Percentiles rank a stretch among this genome's conserved stretches.
Conservation (phyloP, 2,797 vertebrate species). For the Epinephelus malabaricus region DNA sequence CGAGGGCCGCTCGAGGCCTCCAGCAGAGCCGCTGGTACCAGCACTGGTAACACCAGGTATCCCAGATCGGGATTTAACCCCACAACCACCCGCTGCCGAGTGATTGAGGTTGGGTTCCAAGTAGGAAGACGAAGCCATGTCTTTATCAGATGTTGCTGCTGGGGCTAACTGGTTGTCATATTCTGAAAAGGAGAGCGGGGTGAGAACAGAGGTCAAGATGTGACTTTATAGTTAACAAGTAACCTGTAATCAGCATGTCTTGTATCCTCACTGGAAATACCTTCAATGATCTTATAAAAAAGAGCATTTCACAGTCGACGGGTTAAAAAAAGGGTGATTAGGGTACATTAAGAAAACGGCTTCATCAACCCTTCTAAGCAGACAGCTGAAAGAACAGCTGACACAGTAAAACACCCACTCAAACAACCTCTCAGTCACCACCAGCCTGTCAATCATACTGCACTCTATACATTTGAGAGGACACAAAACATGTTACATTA, state of each 20-base stretch:
- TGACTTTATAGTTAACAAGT: background rate
- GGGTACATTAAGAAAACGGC: background rate
- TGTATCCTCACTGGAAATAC: background rate
- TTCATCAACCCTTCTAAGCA: background rate
- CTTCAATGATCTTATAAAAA: background rate
- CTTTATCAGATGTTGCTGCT: slow-evolving; percentile 85
- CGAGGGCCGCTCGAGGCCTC: slow-evolving; percentile 91
- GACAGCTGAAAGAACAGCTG: background rate
- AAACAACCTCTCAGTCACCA: slow-evolving; percentile 3
- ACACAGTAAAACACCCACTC: slow-evolving; percentile 14
- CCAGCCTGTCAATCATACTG: background rate
- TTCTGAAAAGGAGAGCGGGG: slow-evolving; percentile 83
- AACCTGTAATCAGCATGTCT: background rate
- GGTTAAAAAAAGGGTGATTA: background rate
- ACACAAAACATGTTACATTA: slow-evolving; percentile 8
- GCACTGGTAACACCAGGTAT: slow-evolving; percentile 64
- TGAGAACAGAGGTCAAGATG: slow-evolving; percentile 4
- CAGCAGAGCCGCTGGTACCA: slow-evolving; percentile 80
- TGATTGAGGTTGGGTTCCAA: slow-evolving; percentile 97
- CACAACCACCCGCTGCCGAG: slow-evolving; percentile 81
- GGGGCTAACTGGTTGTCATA: slow-evolving; percentile 99
- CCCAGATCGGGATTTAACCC: slow-evolving; percentile 89
- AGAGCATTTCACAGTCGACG: background rate
- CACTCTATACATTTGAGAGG: background rate
- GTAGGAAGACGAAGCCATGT: slow-evolving; percentile 98